Evolutionary conservation across 92 coral and sea anemone genomes (phyloP).

Genomic region (Phenganax subtilis): DNA sequence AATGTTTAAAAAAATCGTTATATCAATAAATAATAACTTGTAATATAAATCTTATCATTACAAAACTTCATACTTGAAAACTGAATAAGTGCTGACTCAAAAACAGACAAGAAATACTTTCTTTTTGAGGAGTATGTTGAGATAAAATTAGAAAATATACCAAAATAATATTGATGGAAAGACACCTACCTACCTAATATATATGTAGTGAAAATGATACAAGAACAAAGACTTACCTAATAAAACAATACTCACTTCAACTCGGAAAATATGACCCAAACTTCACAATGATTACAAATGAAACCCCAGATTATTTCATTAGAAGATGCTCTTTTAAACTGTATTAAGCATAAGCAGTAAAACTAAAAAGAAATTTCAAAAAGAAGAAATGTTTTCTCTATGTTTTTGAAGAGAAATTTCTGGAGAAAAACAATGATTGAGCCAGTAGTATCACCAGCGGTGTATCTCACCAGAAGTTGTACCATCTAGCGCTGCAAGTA

Average conservation of each 20-base stretch:
- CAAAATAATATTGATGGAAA: too few species aligned
- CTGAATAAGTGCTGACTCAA: too few species aligned
- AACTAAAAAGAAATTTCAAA: background rate
- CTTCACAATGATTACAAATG: background rate
- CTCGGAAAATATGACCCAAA: background rate
- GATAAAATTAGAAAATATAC: too few species aligned
- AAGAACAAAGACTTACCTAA: too few species aligned
- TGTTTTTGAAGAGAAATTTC: background rate
- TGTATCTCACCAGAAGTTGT: background rate
- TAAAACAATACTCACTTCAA: background rate
- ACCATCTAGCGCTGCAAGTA: conserved; percentile 30
- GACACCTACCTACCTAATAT: too few species aligned
- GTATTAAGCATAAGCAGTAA: background rate
- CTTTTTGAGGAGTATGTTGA: too few species aligned
- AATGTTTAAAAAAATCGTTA: too few species aligned
- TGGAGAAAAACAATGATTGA: background rate
- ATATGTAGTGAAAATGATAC: too few species aligned
- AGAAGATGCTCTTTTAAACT: background rate
- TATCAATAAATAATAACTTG: too few species aligned
- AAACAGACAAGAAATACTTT: too few species aligned
- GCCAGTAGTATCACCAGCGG: conserved; percentile 9
- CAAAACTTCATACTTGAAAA: too few species aligned
- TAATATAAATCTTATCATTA: too few species aligned
- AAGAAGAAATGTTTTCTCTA: background rate
- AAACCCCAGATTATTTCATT: background rate